Conservation (phyloP, 2,888 invertebrate genomes). For the Koerneria pararmatus region DNA sequence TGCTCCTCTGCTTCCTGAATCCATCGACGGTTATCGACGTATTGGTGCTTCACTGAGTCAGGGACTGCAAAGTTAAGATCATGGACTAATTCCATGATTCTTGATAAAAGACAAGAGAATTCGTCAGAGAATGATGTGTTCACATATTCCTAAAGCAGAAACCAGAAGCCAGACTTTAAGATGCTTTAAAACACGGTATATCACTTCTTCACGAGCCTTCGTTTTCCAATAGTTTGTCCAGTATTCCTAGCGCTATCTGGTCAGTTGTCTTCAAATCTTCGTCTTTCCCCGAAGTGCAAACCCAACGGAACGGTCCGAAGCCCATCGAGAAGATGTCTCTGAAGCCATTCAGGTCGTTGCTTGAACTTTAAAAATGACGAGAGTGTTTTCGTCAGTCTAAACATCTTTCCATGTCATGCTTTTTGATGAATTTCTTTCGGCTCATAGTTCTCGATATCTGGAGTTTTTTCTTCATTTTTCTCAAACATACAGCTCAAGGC, state of each 20-base stretch:
- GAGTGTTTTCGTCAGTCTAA: no score
- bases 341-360: no score
- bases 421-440: no score
- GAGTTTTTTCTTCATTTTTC: no score
- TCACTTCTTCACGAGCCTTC: slow-evolving; percentile 32
- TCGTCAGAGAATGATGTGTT: background rate
- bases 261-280: slow-evolving; percentile 66
- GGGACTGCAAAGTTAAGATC: slow-evolving; percentile 59
- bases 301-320: slow-evolving; percentile 71
- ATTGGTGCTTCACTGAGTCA: slow-evolving; percentile 64
- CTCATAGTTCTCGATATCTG: no score
- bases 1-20: slow-evolving; percentile 66
- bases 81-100: background rate
- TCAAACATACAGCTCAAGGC: no score
- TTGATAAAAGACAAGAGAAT: background rate
- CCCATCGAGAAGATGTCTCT: slow-evolving; percentile 69
- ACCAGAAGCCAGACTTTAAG: background rate
- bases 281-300: slow-evolving; percentile 66
- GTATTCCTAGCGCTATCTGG: slow-evolving; percentile 63
- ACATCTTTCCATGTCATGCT: no score
- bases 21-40: slow-evolving; percentile 68
- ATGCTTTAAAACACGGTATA: background rate
- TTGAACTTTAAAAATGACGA: no score
- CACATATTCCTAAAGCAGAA: background rate
- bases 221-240: slow-evolving; percentile 60